Conservation (phyloP, 2,888 invertebrate genomes). For the Charanyca ferruginea region DNA sequence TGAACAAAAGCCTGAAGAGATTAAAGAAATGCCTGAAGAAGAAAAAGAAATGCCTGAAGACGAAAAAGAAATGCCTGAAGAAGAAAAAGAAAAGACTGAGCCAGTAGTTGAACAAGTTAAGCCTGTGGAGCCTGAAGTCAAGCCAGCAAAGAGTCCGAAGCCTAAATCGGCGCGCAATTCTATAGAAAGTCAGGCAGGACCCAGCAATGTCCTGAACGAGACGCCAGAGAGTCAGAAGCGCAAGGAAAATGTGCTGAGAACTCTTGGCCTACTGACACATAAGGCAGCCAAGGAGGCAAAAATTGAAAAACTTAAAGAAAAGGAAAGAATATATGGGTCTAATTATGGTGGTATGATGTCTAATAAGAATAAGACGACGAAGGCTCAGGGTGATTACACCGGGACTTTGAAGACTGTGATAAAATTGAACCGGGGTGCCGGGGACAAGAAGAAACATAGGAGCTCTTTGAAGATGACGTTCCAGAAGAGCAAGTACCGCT, state of each 20-base stretch:
- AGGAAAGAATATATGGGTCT: conserved; percentile 80
- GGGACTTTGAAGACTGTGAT: conserved; percentile 96
- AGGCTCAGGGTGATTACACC: conserved; percentile 92
- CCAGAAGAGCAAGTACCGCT: conserved; percentile 93
- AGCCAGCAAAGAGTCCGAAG: conserved; percentile 53
- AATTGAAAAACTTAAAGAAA: conserved; percentile 90
- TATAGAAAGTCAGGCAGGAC: conserved; percentile 75
- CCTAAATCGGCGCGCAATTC: conserved; percentile 65
- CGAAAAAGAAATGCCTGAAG: conserved; percentile 43
- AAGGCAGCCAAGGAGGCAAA: conserved; percentile 94
- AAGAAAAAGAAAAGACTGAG: conserved; percentile 62
- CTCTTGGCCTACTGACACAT: conserved; percentile 94
- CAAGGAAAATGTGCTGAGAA: conserved; percentile 94
- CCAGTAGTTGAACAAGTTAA: conserved; percentile 50
- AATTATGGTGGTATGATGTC: conserved; percentile 69
- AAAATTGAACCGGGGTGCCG: conserved; percentile 92
- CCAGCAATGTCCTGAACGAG: conserved; percentile 83
- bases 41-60: conserved; percentile 62
- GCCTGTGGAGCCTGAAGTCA: conserved; percentile 61
- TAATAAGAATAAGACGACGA: conserved; percentile 77
- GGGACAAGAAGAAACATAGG: conserved; percentile 92
- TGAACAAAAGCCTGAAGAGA: conserved; percentile 42
- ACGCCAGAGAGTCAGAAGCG: conserved; percentile 92
- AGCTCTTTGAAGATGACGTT: conserved; percentile 95
- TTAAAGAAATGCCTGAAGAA: conserved; percentile 39